Base-by-base conservation (phyloP, 2,888 invertebrate species). In the Nyleta sp. region DNA sequence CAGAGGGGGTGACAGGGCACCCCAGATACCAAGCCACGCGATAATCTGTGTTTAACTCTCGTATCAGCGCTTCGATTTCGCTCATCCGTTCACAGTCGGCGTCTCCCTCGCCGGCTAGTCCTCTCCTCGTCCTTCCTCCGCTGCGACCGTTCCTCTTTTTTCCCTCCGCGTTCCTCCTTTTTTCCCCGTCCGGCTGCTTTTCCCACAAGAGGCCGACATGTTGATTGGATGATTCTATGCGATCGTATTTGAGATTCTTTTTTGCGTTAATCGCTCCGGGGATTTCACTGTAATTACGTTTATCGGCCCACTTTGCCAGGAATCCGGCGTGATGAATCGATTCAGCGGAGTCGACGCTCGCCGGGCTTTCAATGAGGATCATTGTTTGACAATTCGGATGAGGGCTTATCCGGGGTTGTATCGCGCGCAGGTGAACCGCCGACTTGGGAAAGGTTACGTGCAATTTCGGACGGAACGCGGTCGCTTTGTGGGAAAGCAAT, bases 11-110 rank as follows among this genome's bases (percentile, higher is more conserved):
- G 80, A 80, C 77, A 81, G 74, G 50, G 75, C 80, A 79, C 81
- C 81, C 79, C 67, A 81, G 80, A 81, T 83, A 79, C 74, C 79
- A 76, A 78, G 77, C 81, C 80, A 76, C 78, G 78, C 81, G 77
- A 79, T 81, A 78, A 81, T 81, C 80, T 78, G 73, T 55, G 75
- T 74, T 80, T 75, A 81, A 80, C 80, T 82, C 80, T 72, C 76
- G 76, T 80, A 78, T 81, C 75, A 75, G 75, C 73, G 78, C 77
- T 76, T 73, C 72, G 71, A 72, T 74, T 79, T 67, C 65, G 74
- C 64, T 72, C 78, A 71, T 79, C 70, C 78, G 78, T 81, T 76
- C 73, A 73, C 74, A 42, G 68, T 80, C 70, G 71, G 67, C 70
- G 50, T 55, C 55, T 62, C 67, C 22, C 74, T 60, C 38, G 71